phyloP scores from a whole-genome alignment of 1,140 invertebrate genomes.

The Micrasema minimum region DNA sequence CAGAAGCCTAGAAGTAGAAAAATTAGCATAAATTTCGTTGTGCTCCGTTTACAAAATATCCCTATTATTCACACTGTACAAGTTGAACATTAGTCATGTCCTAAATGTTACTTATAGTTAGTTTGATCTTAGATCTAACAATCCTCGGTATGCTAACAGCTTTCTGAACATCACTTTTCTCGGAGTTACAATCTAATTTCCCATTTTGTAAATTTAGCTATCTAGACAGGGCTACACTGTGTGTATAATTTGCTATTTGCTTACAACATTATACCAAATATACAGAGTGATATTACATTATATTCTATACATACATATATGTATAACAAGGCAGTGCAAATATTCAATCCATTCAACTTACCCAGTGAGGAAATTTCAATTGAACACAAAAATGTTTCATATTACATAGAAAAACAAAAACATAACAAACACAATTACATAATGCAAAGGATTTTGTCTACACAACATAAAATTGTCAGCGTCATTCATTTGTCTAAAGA shows the following conservation, averaged over 20 bases:
- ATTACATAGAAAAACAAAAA: not conserved
- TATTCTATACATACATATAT: conserved; percentile 25
- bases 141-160: conserved; percentile 8
- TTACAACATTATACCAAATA: conserved; percentile 30
- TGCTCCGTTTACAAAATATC: conserved; percentile 41
- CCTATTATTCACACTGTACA: conserved; percentile 38
- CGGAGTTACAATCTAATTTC: conserved; percentile 16
- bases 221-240: conserved; percentile 39
- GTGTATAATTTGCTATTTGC: conserved; percentile 42
- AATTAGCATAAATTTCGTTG: conserved; percentile 40
- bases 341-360: conserved; percentile 6
- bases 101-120: conserved; percentile 34
- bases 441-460: no score
- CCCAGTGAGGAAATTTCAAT: no score
- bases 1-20: conserved; percentile 20
- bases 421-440: conserved; percentile 8
- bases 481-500: not conserved
- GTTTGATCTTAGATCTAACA: conserved; percentile 32
- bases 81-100: conserved; percentile 27
- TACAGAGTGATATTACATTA: conserved; percentile 28
- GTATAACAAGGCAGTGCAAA: conserved; percentile 43
- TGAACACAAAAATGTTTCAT: not conserved
- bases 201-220: conserved; percentile 43
- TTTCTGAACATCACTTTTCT: not conserved
- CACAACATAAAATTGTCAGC: no score